Evolutionary conservation across 2,888 invertebrate species (phyloP), one percentile per base, ranked within the genome.

Genomic region (Creontiades dilutus): DNA sequence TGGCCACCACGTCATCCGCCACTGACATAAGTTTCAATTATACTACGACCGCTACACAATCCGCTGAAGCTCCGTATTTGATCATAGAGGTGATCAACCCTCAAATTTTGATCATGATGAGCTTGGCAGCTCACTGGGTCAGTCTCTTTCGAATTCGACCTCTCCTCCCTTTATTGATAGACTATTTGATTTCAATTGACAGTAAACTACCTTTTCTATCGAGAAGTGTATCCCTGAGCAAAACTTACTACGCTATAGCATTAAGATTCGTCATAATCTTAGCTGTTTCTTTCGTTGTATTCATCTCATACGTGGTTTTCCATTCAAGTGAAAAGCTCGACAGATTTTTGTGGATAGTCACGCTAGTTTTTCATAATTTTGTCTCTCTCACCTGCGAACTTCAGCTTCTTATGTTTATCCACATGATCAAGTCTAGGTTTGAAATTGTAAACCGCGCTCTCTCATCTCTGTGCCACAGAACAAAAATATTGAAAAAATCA

Each of bases 41-140:
- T 23, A 68, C 68, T 12, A 0, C 68, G 0, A 5, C 68, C 9
- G 13, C 23, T 23, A 13, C 52, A 13, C 23, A 68, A 68, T 23
- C 68, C 12, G 23, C 68, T 27, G 68, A 68, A 23, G 57, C 57
- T n/a, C 68, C 23, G 27, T 68, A 78, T 28, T 0, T 46, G 46
- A 13, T 47, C 23, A 61, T 89, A 4, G 57, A 89, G 37, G 9
- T 47, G 11, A 68, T 89, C 11, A 89, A 89, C 48, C 84, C 89
- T 4, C 75, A 84, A 16, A 84, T 84, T 47, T 68, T 89, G 75
- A 89, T 84, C 4, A 23, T 82, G 48, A 89, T 89, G 89, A 89
- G 89, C 76, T 75, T 89, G 23, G 89, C 84, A 75, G 78, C 88
- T 19, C 76, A 88, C 46, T 78, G 76, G 88, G 52, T 55, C n/a